Evolutionary conservation across 2,113 vertebrate genomes (phyloP).

Genomic region (Toxotes jaculatrix): DNA sequence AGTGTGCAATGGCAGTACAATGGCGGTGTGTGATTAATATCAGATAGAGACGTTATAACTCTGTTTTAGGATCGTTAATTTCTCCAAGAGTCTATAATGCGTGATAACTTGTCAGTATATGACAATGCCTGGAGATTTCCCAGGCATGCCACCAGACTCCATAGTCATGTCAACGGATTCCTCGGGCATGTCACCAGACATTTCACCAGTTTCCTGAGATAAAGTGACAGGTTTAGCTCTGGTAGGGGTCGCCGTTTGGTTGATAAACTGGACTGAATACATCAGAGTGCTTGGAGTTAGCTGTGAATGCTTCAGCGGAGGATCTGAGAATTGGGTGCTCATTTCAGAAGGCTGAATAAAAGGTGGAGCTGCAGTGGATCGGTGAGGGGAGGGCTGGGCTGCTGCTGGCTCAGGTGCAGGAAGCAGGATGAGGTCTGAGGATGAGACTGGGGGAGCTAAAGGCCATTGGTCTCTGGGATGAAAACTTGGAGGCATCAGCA

Average conservation of each 20-base stretch:
- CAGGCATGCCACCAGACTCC: not conserved
- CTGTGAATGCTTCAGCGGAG: not conserved
- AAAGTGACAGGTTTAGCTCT: not conserved
- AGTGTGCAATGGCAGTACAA: not conserved
- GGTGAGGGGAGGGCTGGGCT: accelerated
- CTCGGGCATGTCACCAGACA: too few relatives aligned
- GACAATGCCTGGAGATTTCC: not conserved
- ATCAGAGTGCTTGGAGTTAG: not conserved
- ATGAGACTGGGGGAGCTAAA: too few relatives aligned
- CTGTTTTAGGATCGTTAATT: not conserved
- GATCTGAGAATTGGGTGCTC: not conserved
- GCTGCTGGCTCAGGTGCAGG: not conserved
- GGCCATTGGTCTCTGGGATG: not conserved
- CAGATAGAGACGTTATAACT: not conserved
- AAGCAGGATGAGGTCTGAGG: not conserved
- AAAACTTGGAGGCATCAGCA: not conserved
- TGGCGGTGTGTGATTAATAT: not conserved
- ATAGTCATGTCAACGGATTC: not conserved
- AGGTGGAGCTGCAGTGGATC: not conserved
- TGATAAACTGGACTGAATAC: not conserved
- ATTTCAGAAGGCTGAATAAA: not conserved
- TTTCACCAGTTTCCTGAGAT: not conserved
- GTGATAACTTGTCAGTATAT: not conserved
- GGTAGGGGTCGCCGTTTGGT: not conserved
- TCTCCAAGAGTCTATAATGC: not conserved